Evolutionary conservation across 2,797 vertebrate genomes (phyloP), one percentile per base, ranked within the genome.

Genomic region (Rhinella marina): DNA sequence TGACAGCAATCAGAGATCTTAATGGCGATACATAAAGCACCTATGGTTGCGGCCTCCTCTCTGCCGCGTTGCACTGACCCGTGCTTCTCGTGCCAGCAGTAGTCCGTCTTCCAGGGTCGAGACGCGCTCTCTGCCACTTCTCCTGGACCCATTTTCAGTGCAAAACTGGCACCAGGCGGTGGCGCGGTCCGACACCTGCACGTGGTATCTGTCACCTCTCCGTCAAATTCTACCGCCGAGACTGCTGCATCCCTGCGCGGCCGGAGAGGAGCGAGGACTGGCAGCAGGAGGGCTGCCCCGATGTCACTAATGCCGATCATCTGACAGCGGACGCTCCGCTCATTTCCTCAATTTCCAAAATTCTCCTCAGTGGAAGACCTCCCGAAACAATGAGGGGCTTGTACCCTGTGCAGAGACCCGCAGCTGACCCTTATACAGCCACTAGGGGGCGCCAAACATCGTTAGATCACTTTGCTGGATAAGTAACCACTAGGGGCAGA

Each of bases 221-320:
- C 29, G 70, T 1, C 2, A 12, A 54, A 75, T 13, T 2, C 8
- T 4, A 19, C 61, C 16, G 14, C 27, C 19, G 19, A 11, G 2
- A 9, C 32, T 61, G 52, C 78, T 81, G 52, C 48, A 8, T 19
- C 9, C 8, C 48, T 25, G 4, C n/a, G 7, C 61, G 4, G 17
- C 21, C 50, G 17, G 10, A 80, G 61, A 54, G 59, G 17, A 29
- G 32, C 17, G 3, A 54, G 14, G 56, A 29, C 41, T 4, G 25
- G 13, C 9, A 19, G 19, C 78, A 57, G 87, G 76, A 85, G 25
- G 83, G 76, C 77, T 25, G 27, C 64, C 61, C 50, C 56, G 75
- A 88, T 62, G 27, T 48, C 77, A 66, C 3, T 86, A 89, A 83
- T 78, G 52, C 7, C 11, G 27, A 79, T 64, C 88, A 89, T 77